Evolutionary conservation across 2,797 vertebrate species (phyloP), one percentile per base, ranked within the genome.

Genomic region (Xiphophorus birchmanni): DNA sequence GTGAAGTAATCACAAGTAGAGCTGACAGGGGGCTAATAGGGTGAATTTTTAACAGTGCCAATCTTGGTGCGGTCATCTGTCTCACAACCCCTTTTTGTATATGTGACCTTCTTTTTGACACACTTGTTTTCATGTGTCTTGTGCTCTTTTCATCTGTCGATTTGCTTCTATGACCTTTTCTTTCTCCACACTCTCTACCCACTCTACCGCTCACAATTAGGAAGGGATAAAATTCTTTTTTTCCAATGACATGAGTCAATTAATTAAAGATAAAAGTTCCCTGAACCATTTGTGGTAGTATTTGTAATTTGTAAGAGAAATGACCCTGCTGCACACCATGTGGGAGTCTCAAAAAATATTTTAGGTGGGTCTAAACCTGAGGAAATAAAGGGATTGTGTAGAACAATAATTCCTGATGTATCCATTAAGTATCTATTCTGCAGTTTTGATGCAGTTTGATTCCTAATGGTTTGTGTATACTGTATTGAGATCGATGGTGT

Each of bases 1-100:
- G 89, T 89, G 72, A 91, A 93, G 91, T 93, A 90, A 95, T 95
- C 91, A 90, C 79, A 87, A 92, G 81, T 84, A 84, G 77, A 93
- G 86, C 77, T 92, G 94, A 92, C 93, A 94, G 85, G 72, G 48
- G 47, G 83, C 84, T 92, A 94, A 94, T 91, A 78, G 84, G 75
- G 75, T 74, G 80, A 82, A 88, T 86, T 86, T 91, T 79, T 58
- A 85, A 79, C 80, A 78, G 79, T 50, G 77, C 76, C 80, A 60
- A 60, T 83, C 79, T 83, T 58, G 58, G 63, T 50, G 48, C 13
- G 4, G 44, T 26, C 80, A 71, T 88, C 79, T 52, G 26, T 90
- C 85, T 90, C 85, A 54, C 76, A 81, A 58, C 76, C 50, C 82
- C 77, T 63, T 67, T 80, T 76, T 44, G 29, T 69, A 21, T 65